A percentile compares a stretch with the other conserved stretches of the same genome.
Evolutionary conservation across 2,888 invertebrate species (phyloP).

Genomic region (Drosophila anomalipes): DNA sequence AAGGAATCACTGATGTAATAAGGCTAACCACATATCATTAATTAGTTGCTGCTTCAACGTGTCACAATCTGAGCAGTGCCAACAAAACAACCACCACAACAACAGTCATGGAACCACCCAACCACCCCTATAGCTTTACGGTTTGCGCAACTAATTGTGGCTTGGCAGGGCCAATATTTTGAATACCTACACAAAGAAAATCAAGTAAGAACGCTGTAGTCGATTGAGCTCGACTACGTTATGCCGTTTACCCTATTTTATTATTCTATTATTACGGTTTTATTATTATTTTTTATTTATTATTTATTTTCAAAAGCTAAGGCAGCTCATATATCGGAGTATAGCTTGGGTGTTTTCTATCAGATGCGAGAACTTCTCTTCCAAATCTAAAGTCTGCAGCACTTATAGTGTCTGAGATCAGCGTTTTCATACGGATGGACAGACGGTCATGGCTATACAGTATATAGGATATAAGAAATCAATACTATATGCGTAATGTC

Average conservation of each 20-base stretch:
- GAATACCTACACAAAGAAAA: background rate
- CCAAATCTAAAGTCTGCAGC: too few species aligned
- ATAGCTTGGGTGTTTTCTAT: too few species aligned
- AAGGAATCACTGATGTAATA: background rate
- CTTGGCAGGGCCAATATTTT: constrained; percentile 8
- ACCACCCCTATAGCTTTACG: constrained; percentile 3
- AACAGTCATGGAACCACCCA: constrained; percentile 10
- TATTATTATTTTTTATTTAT: background rate
- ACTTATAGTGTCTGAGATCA: too few species aligned
- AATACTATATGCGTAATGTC: too few species aligned
- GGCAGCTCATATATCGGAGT: background rate
- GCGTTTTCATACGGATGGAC: too few species aligned
- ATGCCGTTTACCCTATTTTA: background rate
- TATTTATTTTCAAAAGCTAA: background rate
- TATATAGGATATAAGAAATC: too few species aligned
- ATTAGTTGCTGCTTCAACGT: constrained; percentile 38
- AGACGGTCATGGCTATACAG: too few species aligned
- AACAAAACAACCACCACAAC: background rate
- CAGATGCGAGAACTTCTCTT: too few species aligned
- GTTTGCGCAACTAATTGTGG: constrained; percentile 46
- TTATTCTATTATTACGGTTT: background rate
- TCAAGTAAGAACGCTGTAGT: background rate
- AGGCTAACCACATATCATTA: constrained; percentile 25
- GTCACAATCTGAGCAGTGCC: constrained; percentile 38
- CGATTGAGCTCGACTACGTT: background rate